phyloP scores from a whole-genome alignment of 2,888 invertebrate genomes.

The Drosophila ezoana region DNA sequence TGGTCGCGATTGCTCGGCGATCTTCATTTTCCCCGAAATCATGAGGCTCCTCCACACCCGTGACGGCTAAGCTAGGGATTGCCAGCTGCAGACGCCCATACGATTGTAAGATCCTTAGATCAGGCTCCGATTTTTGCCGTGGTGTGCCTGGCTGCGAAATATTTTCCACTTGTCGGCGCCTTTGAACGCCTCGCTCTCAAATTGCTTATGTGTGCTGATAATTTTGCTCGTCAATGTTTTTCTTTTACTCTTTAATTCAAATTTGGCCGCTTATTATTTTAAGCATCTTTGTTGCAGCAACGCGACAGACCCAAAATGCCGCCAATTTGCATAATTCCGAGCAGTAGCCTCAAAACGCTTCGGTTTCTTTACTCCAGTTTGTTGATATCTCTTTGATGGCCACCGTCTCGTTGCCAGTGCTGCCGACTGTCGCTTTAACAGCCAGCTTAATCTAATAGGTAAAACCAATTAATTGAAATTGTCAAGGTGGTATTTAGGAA shows the following conservation, averaged over 20 bases:
- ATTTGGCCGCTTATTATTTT: constrained; percentile 41
- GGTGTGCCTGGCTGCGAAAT: neutral
- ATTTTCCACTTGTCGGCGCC: constrained; percentile 7
- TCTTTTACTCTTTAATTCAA: constrained; percentile 58
- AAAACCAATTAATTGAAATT: too few species aligned
- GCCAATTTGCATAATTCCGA: constrained; percentile 68
- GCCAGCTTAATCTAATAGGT: too few species aligned
- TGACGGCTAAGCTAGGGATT: too few species aligned
- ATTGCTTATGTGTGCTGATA: constrained; percentile 42
- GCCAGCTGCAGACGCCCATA: too few species aligned
- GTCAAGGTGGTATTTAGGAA: too few species aligned
- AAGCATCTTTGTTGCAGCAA: constrained; percentile 34
- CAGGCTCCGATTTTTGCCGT: too few species aligned
- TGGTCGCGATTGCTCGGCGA: too few species aligned
- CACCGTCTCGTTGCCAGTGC: constrained; percentile 2
- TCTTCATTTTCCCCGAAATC: too few species aligned
- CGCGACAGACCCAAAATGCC: constrained; percentile 32
- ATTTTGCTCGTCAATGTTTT: constrained; percentile 15
- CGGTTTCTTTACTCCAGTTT: constrained; percentile 42
- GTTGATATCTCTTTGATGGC: constrained; percentile 71
- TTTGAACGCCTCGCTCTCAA: constrained; percentile 27
- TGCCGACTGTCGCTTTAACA: too few species aligned
- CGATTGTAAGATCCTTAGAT: too few species aligned
- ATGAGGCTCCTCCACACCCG: too few species aligned
- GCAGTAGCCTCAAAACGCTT: constrained; percentile 29